phyloP scores from a whole-genome alignment of 2,797 vertebrate genomes.

The Pipistrellus pipistrellus region DNA sequence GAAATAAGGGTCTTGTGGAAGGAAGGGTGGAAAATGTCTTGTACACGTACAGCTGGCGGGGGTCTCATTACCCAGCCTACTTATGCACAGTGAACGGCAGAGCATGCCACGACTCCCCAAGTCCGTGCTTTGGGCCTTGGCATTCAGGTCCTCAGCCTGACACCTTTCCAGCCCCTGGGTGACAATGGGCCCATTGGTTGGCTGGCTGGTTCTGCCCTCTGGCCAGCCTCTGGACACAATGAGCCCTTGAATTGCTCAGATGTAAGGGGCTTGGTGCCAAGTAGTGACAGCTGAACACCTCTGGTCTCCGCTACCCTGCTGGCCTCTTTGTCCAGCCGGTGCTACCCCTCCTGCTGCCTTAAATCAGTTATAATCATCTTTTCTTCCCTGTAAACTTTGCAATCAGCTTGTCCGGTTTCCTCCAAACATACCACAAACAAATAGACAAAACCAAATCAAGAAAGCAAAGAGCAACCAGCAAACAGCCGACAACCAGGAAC shows the following conservation, averaged over 20 bases:
- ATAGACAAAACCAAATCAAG: not conserved
- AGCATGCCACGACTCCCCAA: too few species aligned
- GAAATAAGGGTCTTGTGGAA: not conserved
- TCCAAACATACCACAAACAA: slow-evolving; percentile 15
- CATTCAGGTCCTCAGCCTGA: not conserved
- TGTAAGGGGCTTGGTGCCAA: not conserved
- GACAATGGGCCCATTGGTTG: accelerated
- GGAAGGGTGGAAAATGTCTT: accelerated
- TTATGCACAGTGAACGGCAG: not conserved
- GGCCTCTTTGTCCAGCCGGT: too few species aligned
- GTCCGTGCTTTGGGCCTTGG: not conserved
- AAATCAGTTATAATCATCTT: not conserved
- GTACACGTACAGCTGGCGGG: accelerated
- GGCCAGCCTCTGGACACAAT: not conserved
- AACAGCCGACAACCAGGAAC: accelerated
- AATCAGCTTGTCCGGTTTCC: not conserved
- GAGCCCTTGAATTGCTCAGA: not conserved
- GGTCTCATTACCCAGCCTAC: not conserved
- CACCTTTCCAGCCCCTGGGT: not conserved
- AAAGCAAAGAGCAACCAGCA: not conserved
- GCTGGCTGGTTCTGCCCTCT: not conserved
- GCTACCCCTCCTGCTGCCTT: too few species aligned
- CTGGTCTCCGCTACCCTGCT: not conserved
- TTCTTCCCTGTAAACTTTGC: not conserved
- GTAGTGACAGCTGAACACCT: accelerated